Percentiles rank a stretch among this genome's conserved stretches.
Conservation (phyloP, 2,797 vertebrate genomes). For the Vespertilio murinus region DNA sequence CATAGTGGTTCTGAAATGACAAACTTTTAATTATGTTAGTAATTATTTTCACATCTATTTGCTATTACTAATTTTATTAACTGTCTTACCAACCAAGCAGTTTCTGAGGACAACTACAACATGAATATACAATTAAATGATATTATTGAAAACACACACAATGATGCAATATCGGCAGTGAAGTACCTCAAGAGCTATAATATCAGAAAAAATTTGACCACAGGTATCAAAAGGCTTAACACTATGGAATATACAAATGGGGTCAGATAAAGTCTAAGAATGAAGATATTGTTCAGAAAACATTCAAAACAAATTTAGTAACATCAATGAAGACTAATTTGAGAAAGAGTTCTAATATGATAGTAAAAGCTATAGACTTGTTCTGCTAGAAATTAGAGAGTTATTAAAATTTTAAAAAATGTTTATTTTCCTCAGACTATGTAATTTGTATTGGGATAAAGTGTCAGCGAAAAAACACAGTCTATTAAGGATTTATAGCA, state of each 20-base stretch:
- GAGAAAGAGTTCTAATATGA: neutral
- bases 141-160: neutral
- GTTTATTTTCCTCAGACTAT: neutral
- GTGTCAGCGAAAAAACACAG: neutral
- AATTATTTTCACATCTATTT: neutral
- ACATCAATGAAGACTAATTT: neutral
- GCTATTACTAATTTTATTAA: neutral
- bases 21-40: neutral
- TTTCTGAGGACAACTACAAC: neutral
- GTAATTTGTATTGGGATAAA: neutral
- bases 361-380: neutral
- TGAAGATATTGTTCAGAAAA: neutral
- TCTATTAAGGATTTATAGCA: neutral
- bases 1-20: neutral
- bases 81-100: neutral
- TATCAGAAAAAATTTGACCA: neutral
- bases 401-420: neutral
- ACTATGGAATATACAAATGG: neutral
- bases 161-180: neutral
- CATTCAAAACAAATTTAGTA: neutral
- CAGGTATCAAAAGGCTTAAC: neutral
- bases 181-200: neutral
- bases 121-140: neutral
- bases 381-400: neutral
- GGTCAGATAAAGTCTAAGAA: neutral